Conservation (phyloP, 2,888 invertebrate species). For the Epirrhoe alternata region DNA sequence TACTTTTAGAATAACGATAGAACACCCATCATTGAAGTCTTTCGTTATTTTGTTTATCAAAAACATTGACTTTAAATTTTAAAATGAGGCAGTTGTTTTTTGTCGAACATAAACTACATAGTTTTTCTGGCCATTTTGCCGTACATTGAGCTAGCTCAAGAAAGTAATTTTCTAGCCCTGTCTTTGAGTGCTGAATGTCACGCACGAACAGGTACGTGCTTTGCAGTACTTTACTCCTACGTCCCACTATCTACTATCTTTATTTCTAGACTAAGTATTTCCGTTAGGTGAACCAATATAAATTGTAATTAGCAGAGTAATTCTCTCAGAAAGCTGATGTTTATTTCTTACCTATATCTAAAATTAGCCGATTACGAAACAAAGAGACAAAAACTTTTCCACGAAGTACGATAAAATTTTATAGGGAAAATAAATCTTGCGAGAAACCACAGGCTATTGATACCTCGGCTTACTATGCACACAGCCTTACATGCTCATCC, state of each 20-base stretch:
- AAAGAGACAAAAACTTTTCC: slow-evolving; percentile 11
- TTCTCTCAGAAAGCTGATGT: background rate
- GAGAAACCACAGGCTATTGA: slow-evolving; percentile 33
- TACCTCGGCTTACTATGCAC: slow-evolving; percentile 54
- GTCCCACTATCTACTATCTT: slow-evolving; percentile 26
- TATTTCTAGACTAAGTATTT: slow-evolving; percentile 6
- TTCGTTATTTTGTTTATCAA: background rate
- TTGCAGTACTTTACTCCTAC: slow-evolving; percentile 45
- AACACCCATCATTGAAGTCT: background rate
- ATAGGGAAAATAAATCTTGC: slow-evolving; percentile 24
- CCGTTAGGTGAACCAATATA: slow-evolving; percentile 7
- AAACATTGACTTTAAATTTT: background rate
- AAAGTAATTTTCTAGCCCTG: slow-evolving; percentile 55
- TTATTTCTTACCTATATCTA: background rate
- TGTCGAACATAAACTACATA: background rate
- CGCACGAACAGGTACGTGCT: slow-evolving; percentile 63
- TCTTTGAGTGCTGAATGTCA: slow-evolving; percentile 70
- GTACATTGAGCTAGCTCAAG: slow-evolving; percentile 43
- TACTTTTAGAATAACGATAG: too few relatives aligned
- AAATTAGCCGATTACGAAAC: slow-evolving; percentile 6
- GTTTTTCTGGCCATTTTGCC: background rate
- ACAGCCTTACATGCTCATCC: slow-evolving; percentile 68
- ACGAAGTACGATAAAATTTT: slow-evolving; percentile 23
- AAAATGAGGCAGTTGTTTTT: background rate
- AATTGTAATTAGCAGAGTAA: slow-evolving; percentile 12